These are phyloP conservation scores for Dasysyrphus albostriatus DNA, from an alignment of 2,888 invertebrate genomes.

Conservation along the genomic window DNA sequence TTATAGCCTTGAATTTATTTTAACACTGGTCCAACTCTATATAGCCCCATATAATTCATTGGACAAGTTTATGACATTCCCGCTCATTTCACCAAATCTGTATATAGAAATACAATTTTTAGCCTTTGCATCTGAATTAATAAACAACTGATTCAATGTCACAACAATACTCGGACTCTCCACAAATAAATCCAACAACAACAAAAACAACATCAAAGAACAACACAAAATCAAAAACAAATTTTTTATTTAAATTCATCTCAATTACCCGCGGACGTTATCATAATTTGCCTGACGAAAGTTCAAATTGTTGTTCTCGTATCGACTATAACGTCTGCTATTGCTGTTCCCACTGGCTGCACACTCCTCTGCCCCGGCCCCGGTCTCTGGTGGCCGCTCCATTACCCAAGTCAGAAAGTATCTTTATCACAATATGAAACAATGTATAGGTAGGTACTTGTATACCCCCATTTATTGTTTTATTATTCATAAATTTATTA, in stretches of 20 bases:
- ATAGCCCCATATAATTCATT: neutral
- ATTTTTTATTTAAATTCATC: constrained; percentile 37
- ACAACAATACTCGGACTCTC: constrained; percentile 5
- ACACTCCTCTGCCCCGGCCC: no score
- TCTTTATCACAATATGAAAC: constrained; percentile 30
- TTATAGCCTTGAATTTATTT: neutral
- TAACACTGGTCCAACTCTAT: neutral
- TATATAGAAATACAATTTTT: constrained; percentile 8
- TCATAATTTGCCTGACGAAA: constrained; percentile 45
- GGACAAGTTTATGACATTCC: neutral
- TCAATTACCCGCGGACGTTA: constrained; percentile 50
- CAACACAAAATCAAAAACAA: constrained; percentile 35
- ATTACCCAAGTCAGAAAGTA: constrained; percentile 27
- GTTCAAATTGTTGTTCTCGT: constrained; percentile 41
- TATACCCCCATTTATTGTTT: constrained; percentile 45
- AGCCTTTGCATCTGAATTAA: constrained; percentile 32
- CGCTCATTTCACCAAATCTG: neutral
- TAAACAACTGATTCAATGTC: constrained; percentile 27
- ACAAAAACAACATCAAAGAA: constrained; percentile 21
- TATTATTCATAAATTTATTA: constrained; percentile 63
- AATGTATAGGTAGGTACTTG: neutral
- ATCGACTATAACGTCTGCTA: constrained; percentile 35
- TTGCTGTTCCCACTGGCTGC: neutral
- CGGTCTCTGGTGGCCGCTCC: neutral
- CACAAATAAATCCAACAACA: constrained; percentile 5